phyloP scores from a whole-genome alignment of 2,797 vertebrate species.

The Pelobates cultripes region DNA sequence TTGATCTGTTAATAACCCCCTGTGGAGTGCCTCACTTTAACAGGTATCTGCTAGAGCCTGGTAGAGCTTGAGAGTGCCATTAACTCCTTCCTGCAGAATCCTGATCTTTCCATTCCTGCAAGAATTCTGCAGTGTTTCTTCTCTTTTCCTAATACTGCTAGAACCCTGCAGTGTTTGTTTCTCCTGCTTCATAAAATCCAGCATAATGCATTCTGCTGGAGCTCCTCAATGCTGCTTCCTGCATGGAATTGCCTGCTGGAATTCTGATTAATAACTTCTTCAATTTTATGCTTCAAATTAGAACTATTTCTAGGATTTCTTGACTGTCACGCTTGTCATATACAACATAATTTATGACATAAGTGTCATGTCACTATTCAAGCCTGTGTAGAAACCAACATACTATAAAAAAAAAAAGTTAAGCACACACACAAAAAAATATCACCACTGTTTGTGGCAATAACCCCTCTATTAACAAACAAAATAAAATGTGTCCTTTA shows the following conservation, averaged over 20 bases:
- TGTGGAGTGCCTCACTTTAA: conserved; percentile 8
- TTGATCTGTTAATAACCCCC: neutral
- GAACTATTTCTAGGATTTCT: neutral
- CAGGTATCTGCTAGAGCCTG: neutral
- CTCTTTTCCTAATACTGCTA: neutral
- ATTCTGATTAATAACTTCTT: neutral
- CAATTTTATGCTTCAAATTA: neutral
- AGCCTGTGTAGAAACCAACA: too few relatives aligned
- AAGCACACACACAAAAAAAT: too few relatives aligned
- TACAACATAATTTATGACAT: too few relatives aligned
- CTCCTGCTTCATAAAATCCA: neutral
- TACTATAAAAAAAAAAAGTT: too few relatives aligned
- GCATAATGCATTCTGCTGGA: neutral
- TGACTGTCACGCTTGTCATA: neutral
- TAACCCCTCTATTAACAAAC: too few relatives aligned
- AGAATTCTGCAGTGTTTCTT: neutral
- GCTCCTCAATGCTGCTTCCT: neutral
- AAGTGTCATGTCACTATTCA: too few relatives aligned
- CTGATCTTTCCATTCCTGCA: neutral
- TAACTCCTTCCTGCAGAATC: neutral
- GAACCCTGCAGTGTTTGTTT: neutral
- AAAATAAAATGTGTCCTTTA: too few relatives aligned
- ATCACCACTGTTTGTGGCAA: too few relatives aligned
- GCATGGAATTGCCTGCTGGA: neutral
- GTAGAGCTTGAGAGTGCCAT: neutral